phyloP scores from a whole-genome alignment of 2,797 vertebrate species.

The Acanthopagrus latus region DNA sequence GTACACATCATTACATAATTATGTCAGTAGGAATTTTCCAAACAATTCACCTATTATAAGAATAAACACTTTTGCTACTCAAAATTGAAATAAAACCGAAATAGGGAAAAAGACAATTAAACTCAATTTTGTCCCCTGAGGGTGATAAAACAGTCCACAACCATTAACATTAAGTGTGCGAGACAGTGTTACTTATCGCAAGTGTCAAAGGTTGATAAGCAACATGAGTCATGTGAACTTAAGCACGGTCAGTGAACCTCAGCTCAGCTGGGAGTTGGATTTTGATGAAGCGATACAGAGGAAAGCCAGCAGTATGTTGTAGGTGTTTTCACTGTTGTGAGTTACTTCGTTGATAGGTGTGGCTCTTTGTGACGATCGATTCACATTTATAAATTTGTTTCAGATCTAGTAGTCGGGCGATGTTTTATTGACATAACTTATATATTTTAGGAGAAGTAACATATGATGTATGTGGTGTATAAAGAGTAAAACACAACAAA shows the following conservation, averaged over 20 bases:
- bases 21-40: background rate
- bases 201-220: background rate
- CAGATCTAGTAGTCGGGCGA: background rate
- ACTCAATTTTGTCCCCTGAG: background rate
- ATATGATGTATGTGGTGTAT: background rate
- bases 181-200: background rate
- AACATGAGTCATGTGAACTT: background rate
- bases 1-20: background rate
- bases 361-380: background rate
- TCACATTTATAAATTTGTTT: background rate
- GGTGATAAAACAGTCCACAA: background rate
- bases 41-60: background rate
- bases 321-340: background rate
- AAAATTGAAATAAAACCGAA: background rate
- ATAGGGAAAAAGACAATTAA: background rate
- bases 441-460: background rate
- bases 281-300: background rate
- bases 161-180: background rate
- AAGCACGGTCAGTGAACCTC: background rate
- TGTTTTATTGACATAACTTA: too few relatives aligned
- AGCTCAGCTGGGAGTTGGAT: background rate
- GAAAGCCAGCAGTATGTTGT: background rate
- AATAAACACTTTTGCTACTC: background rate
- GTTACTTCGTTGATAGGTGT: background rate
- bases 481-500: background rate